phyloP scores from a whole-genome alignment of 2,888 invertebrate species.

The Himalopsyche tibetana region DNA sequence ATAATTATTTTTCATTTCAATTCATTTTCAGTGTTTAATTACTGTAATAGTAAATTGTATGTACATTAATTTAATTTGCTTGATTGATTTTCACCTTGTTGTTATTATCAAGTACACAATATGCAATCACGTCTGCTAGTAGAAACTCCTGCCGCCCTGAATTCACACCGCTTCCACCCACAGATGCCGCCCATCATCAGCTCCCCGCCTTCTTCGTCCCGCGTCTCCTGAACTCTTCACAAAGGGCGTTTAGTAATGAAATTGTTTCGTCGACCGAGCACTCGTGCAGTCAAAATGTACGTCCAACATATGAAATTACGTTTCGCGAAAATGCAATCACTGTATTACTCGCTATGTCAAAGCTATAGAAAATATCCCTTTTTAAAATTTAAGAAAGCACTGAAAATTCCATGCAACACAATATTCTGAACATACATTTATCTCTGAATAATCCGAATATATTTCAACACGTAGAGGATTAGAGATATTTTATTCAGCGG shows the following conservation, averaged over 20 bases:
- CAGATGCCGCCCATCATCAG: constrained; percentile 8
- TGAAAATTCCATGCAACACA: too few species aligned
- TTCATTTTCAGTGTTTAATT: too few species aligned
- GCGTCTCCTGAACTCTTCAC: constrained; percentile 35
- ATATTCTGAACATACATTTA: too few species aligned
- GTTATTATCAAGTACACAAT: background rate
- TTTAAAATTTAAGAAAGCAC: too few species aligned
- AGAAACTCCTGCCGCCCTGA: background rate
- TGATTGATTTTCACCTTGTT: background rate
- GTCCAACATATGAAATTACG: background rate
- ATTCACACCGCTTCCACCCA: background rate
- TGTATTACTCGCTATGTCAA: background rate
- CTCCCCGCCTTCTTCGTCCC: background rate
- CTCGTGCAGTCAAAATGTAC: constrained; percentile 12
- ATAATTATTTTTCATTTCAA: too few species aligned
- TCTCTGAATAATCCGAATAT: too few species aligned
- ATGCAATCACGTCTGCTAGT: background rate
- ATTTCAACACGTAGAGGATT: too few species aligned
- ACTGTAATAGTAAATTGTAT: too few species aligned
- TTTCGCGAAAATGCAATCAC: background rate
- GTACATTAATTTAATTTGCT: background rate
- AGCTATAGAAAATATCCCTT: background rate
- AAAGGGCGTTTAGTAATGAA: constrained; percentile 61
- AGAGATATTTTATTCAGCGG: too few species aligned
- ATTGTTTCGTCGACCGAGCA: constrained; percentile 55